phyloP scores from a whole-genome alignment of 2,888 invertebrate genomes.

The Magallana nippona region DNA sequence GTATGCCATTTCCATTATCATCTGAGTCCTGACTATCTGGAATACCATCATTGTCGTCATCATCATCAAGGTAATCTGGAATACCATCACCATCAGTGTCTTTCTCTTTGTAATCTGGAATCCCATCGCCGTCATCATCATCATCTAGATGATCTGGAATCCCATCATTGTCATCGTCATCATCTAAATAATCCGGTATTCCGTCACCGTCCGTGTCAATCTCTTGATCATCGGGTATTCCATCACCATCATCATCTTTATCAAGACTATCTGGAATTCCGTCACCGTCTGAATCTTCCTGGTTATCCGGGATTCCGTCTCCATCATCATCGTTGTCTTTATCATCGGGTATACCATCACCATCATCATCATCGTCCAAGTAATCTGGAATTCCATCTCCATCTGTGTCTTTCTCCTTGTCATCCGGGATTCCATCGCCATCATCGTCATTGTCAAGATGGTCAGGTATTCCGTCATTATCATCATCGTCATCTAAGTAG shows the following conservation, averaged over 20 bases:
- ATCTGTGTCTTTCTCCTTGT: slow-evolving; percentile 69
- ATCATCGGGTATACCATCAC: slow-evolving; percentile 73
- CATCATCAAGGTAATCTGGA: slow-evolving; percentile 70
- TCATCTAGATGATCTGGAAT: slow-evolving; percentile 65
- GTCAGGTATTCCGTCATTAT: slow-evolving; percentile 72
- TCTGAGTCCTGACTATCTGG: slow-evolving; percentile 66
- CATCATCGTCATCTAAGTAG: slow-evolving; percentile 64
- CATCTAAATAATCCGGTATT: slow-evolving; percentile 67
- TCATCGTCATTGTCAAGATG: slow-evolving; percentile 70
- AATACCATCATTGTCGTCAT: slow-evolving; percentile 73
- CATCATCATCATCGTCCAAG: slow-evolving; percentile 66
- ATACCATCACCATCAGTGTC: slow-evolving; percentile 76
- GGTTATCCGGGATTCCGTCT: slow-evolving; percentile 72
- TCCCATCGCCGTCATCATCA: slow-evolving; percentile 68
- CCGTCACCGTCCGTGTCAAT: slow-evolving; percentile 70
- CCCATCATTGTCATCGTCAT: slow-evolving; percentile 72
- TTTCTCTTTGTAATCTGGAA: slow-evolving; percentile 64
- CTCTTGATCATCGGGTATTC: slow-evolving; percentile 67
- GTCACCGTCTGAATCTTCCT: slow-evolving; percentile 72
- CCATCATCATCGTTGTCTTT: slow-evolving; percentile 67
- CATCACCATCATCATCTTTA: slow-evolving; percentile 72
- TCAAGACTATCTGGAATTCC: slow-evolving; percentile 72
- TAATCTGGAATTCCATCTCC: slow-evolving; percentile 72
- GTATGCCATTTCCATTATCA: slow-evolving; percentile 65
- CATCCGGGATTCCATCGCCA: slow-evolving; percentile 69